Conservation (phyloP, 2,113 vertebrate species). For the Tricholaema leucomelas region DNA sequence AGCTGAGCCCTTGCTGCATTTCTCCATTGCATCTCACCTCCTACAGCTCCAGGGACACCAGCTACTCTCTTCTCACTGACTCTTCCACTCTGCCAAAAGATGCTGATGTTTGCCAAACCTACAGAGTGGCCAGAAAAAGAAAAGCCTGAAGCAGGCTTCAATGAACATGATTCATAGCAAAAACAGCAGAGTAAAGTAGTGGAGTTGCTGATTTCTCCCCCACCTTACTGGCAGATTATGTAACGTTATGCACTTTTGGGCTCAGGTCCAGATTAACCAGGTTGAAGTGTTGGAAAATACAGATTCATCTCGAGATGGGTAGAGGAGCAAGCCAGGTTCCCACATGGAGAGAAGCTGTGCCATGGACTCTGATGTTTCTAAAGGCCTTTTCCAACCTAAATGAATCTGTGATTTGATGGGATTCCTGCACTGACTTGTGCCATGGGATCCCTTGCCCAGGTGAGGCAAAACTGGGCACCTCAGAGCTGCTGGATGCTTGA, state of each 20-base stretch:
- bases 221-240: not conserved
- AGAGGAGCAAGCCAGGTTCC: not conserved
- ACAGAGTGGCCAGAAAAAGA: not conserved
- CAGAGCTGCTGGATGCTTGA: not conserved
- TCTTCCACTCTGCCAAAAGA: not conserved
- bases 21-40: not conserved
- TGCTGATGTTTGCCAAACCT: not conserved
- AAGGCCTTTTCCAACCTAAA: not conserved
- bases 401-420: not conserved
- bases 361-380: not conserved
- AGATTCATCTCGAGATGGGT: conserved; percentile 21
- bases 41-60: not conserved
- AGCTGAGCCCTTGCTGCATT: not conserved
- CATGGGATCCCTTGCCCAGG: not conserved
- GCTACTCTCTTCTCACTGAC: not conserved
- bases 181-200: not conserved
- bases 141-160: not conserved
- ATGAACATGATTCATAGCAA: not conserved
- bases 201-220: not conserved
- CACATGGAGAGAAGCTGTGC: accelerated
- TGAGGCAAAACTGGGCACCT: not conserved
- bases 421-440: not conserved
- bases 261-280: conserved; percentile 18
- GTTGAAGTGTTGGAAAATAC: conserved; percentile 42
- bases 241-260: not conserved